Conservation (phyloP, 1,140 invertebrate species). For the Musca vetustissima region DNA sequence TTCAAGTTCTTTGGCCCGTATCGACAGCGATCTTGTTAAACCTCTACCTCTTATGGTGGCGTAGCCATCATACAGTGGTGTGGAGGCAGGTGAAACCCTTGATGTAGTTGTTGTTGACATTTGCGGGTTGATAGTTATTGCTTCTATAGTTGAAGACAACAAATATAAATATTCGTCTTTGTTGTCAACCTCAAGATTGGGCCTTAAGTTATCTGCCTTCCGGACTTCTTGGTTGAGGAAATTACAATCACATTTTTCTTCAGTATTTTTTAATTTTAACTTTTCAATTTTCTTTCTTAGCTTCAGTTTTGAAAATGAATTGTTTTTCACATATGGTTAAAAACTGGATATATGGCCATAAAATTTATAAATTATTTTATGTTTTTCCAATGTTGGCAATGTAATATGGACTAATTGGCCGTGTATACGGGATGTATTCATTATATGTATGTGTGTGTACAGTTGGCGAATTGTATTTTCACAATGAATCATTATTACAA, state of each 20-base stretch:
- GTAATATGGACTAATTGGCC: background rate
- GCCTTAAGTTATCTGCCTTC: background rate
- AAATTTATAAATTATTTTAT: background rate
- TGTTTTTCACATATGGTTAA: constrained; percentile 5
- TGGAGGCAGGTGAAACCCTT: constrained; percentile 56
- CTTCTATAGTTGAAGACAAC: background rate
- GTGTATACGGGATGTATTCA: background rate
- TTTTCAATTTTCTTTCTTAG: constrained; percentile 15
- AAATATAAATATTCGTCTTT: constrained; percentile 6
- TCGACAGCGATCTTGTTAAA: constrained; percentile 58
- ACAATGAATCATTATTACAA: too few species aligned
- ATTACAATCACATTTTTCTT: constrained; percentile 22
- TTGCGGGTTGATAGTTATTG: background rate
- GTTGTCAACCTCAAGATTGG: background rate
- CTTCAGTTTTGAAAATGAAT: constrained; percentile 8
- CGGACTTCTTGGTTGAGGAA: background rate
- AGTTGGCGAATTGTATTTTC: background rate
- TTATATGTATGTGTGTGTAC: background rate
- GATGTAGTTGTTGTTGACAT: constrained; percentile 46
- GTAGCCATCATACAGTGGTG: constrained; percentile 77
- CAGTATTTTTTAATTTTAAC: constrained; percentile 14
- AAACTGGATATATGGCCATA: background rate
- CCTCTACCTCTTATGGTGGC: constrained; percentile 70
- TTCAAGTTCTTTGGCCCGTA: constrained; percentile 47
- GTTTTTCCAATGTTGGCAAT: background rate